Evolutionary conservation across 64 coral and sea anemone genomes (phyloP), one percentile per base, ranked within the genome.

Genomic region (Acropora yongei): DNA sequence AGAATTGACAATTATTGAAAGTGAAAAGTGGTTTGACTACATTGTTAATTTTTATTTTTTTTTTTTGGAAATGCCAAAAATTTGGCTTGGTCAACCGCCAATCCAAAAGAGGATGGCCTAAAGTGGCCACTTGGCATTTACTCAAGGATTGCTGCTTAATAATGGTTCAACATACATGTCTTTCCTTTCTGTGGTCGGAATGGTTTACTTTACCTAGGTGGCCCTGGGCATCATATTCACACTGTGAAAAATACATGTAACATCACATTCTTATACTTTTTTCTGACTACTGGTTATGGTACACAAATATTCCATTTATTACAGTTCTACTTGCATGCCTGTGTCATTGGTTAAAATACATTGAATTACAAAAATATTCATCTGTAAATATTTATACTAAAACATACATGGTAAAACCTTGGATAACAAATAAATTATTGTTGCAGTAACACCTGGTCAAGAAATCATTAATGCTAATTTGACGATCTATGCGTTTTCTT

Each of bases 111-210:
- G 30, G 30, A 30, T 30, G 30, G 30, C 30, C 30, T 30, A 30
- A 30, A 30, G 30, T 30, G 30, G 30, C 30, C 30, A 30, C 30
- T 30, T 30, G 30, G 30, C 30, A 30, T 30, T 30, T 30, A 30
- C 30, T 30, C 30, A 30, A 30, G 30, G 30, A 30, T 30, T 30
- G 30, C 30, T 30, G 30, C 30, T 30, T 30, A 30, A 30, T 30
- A 30, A 30, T 30, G 30, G 30, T 76, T 76, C 42, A 76, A 47
- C 42, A 76, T 45, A 76, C 9, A 55, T 55, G 50, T 55, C 5
- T 44, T 76, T 76, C 41, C 44, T 76, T 76, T 76, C 74, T 76
- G 43, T 44, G 8, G 13, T 76, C 41, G 74, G 74, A 76, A 76
- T 55, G 50, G 50, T 55, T 55, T 55, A 55, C 50, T 55, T 55